Evolutionary conservation across 2,797 vertebrate species (phyloP).

Genomic region (Eulemur coronatus): DNA sequence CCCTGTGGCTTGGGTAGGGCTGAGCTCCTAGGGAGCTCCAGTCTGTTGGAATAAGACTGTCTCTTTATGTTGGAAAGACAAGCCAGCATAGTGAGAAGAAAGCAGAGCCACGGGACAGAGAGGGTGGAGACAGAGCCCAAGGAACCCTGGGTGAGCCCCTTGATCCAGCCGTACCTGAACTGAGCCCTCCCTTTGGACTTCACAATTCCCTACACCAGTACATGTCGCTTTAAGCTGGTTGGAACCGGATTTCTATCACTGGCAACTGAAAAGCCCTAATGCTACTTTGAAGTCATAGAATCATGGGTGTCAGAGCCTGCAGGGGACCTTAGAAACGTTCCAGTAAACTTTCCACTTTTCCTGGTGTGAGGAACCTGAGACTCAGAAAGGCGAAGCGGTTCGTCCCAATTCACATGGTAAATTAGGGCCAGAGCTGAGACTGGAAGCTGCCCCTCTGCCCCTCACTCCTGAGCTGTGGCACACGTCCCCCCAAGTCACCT

Average conservation of each 20-base stretch:
- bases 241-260: neutral
- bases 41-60: neutral
- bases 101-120: rapidly evolving
- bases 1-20: neutral
- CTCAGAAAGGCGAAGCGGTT: neutral
- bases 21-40: neutral
- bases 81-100: neutral
- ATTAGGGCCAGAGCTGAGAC: neutral
- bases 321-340: neutral
- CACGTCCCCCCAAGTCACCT: neutral
- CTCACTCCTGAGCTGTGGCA: neutral
- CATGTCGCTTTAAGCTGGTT: neutral
- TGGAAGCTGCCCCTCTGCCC: neutral
- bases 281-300: neutral
- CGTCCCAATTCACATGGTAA: neutral
- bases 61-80: neutral
- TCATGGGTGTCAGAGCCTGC: neutral
- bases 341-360: neutral
- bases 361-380: neutral
- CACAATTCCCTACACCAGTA: neutral
- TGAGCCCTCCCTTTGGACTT: rapidly evolving
- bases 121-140: neutral
- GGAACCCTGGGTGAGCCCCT: neutral
- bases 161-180: neutral
- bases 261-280: neutral